Evolutionary conservation across 2,797 vertebrate genomes (phyloP).

Genomic region (Hirundo rustica): DNA sequence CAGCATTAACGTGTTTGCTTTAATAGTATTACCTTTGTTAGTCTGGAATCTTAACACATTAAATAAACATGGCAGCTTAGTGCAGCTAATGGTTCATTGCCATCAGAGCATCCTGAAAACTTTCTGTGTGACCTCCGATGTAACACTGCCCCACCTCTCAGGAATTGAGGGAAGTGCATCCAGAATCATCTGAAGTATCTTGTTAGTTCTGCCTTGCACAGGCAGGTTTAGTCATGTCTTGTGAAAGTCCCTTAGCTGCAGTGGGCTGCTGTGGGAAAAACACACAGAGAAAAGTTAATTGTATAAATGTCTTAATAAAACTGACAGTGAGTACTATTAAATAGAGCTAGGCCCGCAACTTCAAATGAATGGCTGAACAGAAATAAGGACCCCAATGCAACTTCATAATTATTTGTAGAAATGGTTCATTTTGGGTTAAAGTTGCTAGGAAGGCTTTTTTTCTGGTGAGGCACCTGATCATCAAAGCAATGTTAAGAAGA

Average conservation of each 20-base stretch:
- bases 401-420: background rate
- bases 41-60: background rate
- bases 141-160: background rate
- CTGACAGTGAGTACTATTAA: background rate
- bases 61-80: background rate
- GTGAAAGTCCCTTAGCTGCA: background rate
- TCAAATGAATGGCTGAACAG: background rate
- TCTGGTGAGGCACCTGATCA: background rate
- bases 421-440: background rate
- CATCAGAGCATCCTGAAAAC: background rate
- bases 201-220: background rate
- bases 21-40: background rate
- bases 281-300: background rate
- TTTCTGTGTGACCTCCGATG: rapidly evolving
- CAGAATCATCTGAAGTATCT: background rate
- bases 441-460: background rate
- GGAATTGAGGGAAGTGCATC: background rate
- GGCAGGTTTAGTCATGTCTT: background rate
- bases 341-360: background rate
- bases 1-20: background rate
- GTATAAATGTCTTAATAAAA: background rate
- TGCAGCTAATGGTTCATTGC: background rate
- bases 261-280: background rate
- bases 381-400: background rate
- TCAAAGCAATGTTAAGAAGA: background rate